Evolutionary conservation across 30 jellyfish, hydroid and myxozoan genomes (phyloP).

Genomic region (Hydractinia echinata): DNA sequence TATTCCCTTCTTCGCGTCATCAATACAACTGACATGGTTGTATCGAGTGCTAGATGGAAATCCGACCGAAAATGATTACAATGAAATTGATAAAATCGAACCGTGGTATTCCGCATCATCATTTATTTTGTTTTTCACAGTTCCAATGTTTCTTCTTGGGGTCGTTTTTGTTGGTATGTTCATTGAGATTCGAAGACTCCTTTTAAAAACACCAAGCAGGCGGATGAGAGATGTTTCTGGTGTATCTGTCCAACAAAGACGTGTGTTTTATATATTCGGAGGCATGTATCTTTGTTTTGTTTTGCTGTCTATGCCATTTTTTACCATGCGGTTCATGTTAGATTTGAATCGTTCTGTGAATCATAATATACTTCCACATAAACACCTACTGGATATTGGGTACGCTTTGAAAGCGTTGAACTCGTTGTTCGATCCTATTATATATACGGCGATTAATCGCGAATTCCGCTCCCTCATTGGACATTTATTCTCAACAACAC

Average conservation of each 20-base stretch:
- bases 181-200: slow-evolving; percentile 15
- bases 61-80: neutral
- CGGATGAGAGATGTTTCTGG: slow-evolving; percentile 16
- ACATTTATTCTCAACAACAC: neutral
- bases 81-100: neutral
- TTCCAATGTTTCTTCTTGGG: slow-evolving; percentile 26
- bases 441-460: slow-evolving; percentile 17
- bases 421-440: slow-evolving; percentile 12
- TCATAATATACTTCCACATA: neutral
- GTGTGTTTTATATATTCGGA: slow-evolving; percentile 26
- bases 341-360: slow-evolving; percentile 3
- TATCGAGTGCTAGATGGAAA: neutral
- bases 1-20: slow-evolving; percentile 2
- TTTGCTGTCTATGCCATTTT: slow-evolving; percentile 21
- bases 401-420: slow-evolving; percentile 7
- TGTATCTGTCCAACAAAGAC: slow-evolving; percentile 12
- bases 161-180: slow-evolving; percentile 3
- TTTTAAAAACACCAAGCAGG: slow-evolving; percentile 19
- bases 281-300: slow-evolving; percentile 21
- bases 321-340: slow-evolving; percentile 10
- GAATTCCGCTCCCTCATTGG: slow-evolving; percentile 21
- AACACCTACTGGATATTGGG: neutral
- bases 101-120: slow-evolving; percentile 8
- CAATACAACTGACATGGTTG: slow-evolving; percentile 17
- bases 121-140: neutral